A percentile compares a stretch with the other conserved stretches of the same genome.
phyloP scores from a whole-genome alignment of 2,888 invertebrate species.

The Sphaeridia pumilis region DNA sequence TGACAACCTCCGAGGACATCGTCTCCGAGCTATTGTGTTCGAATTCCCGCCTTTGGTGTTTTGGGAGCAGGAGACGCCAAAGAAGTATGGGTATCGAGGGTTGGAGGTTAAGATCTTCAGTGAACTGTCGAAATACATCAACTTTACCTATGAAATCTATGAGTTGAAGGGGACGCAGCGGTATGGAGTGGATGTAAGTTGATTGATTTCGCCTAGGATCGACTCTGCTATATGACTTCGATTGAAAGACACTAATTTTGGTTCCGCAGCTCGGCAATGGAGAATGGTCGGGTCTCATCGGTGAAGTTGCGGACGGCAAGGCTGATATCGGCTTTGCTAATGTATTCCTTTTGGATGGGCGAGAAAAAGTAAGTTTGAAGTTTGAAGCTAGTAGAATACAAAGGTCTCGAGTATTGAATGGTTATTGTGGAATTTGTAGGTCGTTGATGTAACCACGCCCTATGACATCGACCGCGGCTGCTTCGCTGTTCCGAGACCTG shows the following conservation, averaged over 20 bases:
- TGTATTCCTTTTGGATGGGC: slow-evolving; percentile 30
- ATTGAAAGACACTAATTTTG: neutral
- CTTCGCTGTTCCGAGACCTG: slow-evolving; percentile 35
- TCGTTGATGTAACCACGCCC: slow-evolving; percentile 31
- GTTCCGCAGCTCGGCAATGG: slow-evolving; percentile 25
- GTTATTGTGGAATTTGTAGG: slow-evolving; percentile 16
- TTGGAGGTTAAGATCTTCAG: slow-evolving; percentile 28
- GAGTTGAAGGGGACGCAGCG: slow-evolving; percentile 27
- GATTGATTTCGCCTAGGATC: neutral
- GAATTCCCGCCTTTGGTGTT: slow-evolving; percentile 35
- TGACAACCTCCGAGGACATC: slow-evolving; percentile 29
- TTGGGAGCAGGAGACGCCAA: slow-evolving; percentile 17
- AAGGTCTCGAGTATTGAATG: too few relatives aligned
- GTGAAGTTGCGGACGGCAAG: slow-evolving; percentile 25
- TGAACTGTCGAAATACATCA: slow-evolving; percentile 27
- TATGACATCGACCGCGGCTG: slow-evolving; percentile 35
- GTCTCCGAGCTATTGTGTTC: slow-evolving; percentile 24
- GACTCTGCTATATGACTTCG: neutral
- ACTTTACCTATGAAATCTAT: slow-evolving; percentile 31
- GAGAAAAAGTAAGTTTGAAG: slow-evolving; percentile 17
- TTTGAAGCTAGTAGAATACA: neutral
- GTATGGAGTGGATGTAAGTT: slow-evolving; percentile 28
- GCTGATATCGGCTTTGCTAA: slow-evolving; percentile 34
- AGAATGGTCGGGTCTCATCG: slow-evolving; percentile 33
- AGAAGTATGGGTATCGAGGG: slow-evolving; percentile 23